phyloP scores from a whole-genome alignment of 2,113 vertebrate genomes.

The Brachypteracias leptosomus region DNA sequence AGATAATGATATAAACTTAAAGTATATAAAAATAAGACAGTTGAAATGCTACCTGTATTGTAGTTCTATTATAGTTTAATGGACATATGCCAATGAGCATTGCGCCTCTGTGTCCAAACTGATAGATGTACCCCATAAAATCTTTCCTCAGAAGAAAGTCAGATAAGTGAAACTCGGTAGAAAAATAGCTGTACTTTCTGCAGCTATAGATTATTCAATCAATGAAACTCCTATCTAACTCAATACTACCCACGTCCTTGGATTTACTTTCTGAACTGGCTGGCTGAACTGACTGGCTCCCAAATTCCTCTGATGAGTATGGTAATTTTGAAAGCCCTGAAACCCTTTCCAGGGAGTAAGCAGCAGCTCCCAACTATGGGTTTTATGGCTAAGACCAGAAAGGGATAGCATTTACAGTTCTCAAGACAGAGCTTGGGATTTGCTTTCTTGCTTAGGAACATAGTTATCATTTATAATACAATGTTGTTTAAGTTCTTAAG shows the following conservation, averaged over 20 bases:
- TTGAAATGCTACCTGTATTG: neutral
- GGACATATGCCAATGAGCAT: neutral
- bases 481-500: neutral
- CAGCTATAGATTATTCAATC: slow-evolving; percentile 63
- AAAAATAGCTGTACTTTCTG: slow-evolving; percentile 58
- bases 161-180: slow-evolving; percentile 52
- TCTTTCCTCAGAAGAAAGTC: slow-evolving; percentile 46
- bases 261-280: slow-evolving; percentile 41
- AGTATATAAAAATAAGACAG: slow-evolving; percentile 18
- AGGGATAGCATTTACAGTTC: neutral
- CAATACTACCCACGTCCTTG: slow-evolving; percentile 24
- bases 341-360: neutral
- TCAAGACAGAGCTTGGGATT: neutral
- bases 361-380: neutral
- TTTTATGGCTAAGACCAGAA: neutral
- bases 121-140: slow-evolving; percentile 59
- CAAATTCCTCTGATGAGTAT: neutral
- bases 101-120: slow-evolving; percentile 28
- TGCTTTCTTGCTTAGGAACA: neutral
- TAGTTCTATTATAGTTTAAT: slow-evolving; percentile 28
- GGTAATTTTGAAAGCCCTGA: neutral
- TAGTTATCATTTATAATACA: neutral
- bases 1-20: neutral
- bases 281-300: no score
- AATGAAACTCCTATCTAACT: slow-evolving; percentile 49